A percentile compares a stretch with the other conserved stretches of the same genome.
Conservation (phyloP, 2,113 vertebrate species). For the Pithys albifrons region DNA sequence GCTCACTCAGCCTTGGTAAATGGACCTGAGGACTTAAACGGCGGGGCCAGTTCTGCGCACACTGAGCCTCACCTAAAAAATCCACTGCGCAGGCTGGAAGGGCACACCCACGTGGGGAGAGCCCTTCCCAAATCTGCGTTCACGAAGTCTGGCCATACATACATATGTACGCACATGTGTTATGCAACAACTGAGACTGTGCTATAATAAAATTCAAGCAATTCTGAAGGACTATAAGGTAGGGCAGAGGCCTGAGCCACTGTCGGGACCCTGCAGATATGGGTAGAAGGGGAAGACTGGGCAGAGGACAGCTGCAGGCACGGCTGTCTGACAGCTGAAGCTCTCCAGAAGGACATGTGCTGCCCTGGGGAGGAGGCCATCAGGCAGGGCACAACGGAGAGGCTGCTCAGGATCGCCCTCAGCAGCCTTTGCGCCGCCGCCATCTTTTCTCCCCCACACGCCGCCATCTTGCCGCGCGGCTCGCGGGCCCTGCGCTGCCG, state of each 20-base stretch:
- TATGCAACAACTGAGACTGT: not conserved
- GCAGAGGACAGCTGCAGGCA: not conserved
- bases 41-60: no score
- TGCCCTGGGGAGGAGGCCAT: not conserved
- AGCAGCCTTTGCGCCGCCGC: accelerated
- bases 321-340: not conserved
- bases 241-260: not conserved
- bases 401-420: accelerated
- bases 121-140: no score
- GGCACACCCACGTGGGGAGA: no score
- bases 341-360: not conserved
- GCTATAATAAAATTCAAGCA: not conserved
- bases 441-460: not conserved
- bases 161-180: not conserved
- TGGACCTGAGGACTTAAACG: no score
- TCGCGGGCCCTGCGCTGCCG: no score
- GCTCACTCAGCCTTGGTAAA: no score
- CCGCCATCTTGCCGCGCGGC: not conserved
- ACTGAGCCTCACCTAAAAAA: no score
- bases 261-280: accelerated
- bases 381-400: accelerated
- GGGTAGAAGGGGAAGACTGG: not conserved
- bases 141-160: no score
- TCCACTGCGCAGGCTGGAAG: no score
- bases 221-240: not conserved